These are phyloP conservation scores for Caenorhabditis sulstoni DNA, from an alignment of 2,888 invertebrate genomes.

Conservation along the genomic window DNA sequence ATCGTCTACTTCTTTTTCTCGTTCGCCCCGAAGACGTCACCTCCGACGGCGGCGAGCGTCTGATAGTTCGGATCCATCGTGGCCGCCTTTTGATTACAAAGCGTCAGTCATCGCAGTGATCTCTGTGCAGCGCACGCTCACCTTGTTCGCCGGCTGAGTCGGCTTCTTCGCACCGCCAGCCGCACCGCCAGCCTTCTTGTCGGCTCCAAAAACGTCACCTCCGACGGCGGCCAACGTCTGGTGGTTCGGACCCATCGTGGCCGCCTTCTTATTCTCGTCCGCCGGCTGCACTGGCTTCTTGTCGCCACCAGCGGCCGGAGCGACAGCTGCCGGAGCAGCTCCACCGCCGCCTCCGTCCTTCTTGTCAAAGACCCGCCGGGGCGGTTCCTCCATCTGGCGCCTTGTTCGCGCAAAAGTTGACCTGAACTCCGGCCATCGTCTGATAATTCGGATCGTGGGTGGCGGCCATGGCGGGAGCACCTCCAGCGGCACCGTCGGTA, in stretches of 20 bases:
- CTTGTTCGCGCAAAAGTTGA: too few species aligned
- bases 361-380: conserved; percentile 31
- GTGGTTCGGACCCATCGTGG: conserved; percentile 23
- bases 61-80: conserved; percentile 55
- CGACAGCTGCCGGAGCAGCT: too few species aligned
- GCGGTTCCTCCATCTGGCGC: too few species aligned
- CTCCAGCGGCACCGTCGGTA: not conserved
- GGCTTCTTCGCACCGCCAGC: conserved; percentile 23
- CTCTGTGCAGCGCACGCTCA: too few species aligned
- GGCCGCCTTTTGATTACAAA: conserved; percentile 29
- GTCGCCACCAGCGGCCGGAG: not conserved
- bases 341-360: conserved; percentile 15
- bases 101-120: too few species aligned
- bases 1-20: conserved; percentile 14
- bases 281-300: conserved; percentile 10
- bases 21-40: conserved; percentile 49
- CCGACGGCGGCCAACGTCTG: conserved; percentile 29
- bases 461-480: conserved; percentile 19
- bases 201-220: conserved; percentile 15
- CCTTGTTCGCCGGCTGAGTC: conserved; percentile 29
- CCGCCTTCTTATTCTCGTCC: conserved; percentile 7
- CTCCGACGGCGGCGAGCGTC: conserved; percentile 50
- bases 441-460: conserved; percentile 58
- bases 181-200: conserved; percentile 2
- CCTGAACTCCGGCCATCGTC: conserved; percentile 43